These are phyloP conservation scores for Agriopis leucophaearia DNA, from an alignment of 2,888 invertebrate genomes.

Conservation along the genomic window DNA sequence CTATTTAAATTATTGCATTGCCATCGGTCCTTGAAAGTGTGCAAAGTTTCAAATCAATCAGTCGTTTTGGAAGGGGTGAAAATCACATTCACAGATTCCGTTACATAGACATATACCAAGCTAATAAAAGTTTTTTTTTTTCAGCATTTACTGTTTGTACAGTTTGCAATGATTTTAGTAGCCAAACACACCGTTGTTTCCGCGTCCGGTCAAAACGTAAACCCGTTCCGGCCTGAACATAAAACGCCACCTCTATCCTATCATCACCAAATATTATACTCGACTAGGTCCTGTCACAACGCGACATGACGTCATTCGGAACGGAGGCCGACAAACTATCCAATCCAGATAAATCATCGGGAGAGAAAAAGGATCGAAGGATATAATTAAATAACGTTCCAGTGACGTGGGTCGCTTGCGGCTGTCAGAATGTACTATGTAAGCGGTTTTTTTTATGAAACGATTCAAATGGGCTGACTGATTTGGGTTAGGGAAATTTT, in stretches of 20 bases:
- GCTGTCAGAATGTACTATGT: constrained; percentile 36
- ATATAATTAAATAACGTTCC: constrained; percentile 43
- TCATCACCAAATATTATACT: constrained; percentile 28
- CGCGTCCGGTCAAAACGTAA: not conserved
- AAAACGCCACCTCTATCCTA: constrained; percentile 10
- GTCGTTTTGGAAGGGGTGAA: too few species aligned
- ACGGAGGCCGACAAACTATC: constrained; percentile 32
- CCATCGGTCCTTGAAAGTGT: too few species aligned
- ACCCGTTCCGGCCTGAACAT: not conserved
- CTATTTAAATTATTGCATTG: too few species aligned
- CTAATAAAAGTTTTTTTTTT: too few species aligned
- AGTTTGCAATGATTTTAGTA: too few species aligned
- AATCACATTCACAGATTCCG: too few species aligned
- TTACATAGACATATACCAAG: too few species aligned
- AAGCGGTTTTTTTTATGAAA: constrained; percentile 35
- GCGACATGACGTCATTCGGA: constrained; percentile 21
- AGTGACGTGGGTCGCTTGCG: constrained; percentile 40
- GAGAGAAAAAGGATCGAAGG: constrained; percentile 31
- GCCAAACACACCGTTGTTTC: not conserved
- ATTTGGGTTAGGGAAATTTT: constrained; percentile 16
- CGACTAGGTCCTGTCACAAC: constrained; percentile 26
- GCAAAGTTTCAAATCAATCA: too few species aligned
- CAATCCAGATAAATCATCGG: constrained; percentile 34
- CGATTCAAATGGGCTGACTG: constrained; percentile 4
- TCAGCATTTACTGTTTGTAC: too few species aligned